Evolutionary conservation across 2,888 invertebrate genomes (phyloP).

Genomic region (Ormyrus labotus): DNA sequence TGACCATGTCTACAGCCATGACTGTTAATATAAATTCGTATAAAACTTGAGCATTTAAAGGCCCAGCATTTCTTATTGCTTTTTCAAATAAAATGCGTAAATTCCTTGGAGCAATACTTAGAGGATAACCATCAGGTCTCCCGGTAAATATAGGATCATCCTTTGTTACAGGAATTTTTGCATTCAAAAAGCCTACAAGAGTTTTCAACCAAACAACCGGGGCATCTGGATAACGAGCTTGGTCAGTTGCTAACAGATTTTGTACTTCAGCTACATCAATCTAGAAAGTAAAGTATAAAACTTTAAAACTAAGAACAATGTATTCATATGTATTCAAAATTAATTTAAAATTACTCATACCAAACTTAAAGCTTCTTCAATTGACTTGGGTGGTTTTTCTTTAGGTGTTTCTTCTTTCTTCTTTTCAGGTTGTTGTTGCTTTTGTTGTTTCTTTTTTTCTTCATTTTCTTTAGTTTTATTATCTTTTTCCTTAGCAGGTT

Average conservation of each 20-base stretch:
- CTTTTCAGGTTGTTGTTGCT: slow-evolving; percentile 74
- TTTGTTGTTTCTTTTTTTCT: slow-evolving; percentile 77
- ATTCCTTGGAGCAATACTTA: slow-evolving; percentile 77
- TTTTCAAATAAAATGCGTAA: slow-evolving; percentile 76
- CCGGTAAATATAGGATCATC: slow-evolving; percentile 80
- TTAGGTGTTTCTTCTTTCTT: slow-evolving; percentile 78
- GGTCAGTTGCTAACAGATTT: slow-evolving; percentile 78
- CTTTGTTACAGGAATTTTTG: slow-evolving; percentile 80
- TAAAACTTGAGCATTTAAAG: slow-evolving; percentile 81
- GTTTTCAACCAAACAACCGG: slow-evolving; percentile 85
- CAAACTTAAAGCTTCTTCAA: slow-evolving; percentile 81
- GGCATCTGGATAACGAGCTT: slow-evolving; percentile 83
- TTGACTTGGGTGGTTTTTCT: slow-evolving; percentile 81
- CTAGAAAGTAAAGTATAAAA: slow-evolving; percentile 70
- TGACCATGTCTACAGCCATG: slow-evolving; percentile 85
- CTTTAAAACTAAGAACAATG: too few relatives aligned
- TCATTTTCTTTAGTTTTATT: slow-evolving; percentile 75
- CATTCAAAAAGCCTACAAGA: slow-evolving; percentile 81
- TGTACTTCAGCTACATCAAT: slow-evolving; percentile 80
- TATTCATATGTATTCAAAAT: slow-evolving; percentile 7
- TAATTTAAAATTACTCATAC: slow-evolving; percentile 73
- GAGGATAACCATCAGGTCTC: slow-evolving; percentile 79
- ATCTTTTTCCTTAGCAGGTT: slow-evolving; percentile 72
- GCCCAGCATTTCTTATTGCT: slow-evolving; percentile 80
- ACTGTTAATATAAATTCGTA: slow-evolving; percentile 84